A percentile compares a stretch with the other conserved stretches of the same genome.
Conservation (phyloP, 2,797 vertebrate species). For the Xenopus petersii region DNA sequence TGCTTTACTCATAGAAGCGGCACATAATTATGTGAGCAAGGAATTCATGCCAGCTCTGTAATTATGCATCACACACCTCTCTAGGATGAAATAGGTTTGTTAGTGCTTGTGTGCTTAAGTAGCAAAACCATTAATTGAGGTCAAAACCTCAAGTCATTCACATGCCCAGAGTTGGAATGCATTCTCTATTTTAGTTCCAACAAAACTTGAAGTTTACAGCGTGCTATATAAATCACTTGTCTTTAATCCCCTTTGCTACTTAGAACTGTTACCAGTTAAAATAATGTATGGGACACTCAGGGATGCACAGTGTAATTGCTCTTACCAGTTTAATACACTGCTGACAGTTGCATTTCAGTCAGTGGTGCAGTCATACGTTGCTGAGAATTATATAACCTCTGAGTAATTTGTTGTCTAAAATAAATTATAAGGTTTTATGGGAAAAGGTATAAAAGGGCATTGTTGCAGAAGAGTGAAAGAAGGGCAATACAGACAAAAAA, state of each 20-base stretch:
- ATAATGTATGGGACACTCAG: neutral
- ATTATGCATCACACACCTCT: slow-evolving; percentile 1
- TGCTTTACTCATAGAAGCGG: neutral
- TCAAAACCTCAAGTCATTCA: neutral
- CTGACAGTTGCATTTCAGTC: neutral
- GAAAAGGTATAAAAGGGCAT: too few species aligned
- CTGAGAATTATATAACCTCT: neutral
- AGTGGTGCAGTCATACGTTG: neutral
- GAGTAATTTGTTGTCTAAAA: too few species aligned
- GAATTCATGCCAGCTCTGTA: neutral
- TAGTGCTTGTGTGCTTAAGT: neutral
- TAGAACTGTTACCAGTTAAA: neutral
- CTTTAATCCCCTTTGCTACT: neutral
- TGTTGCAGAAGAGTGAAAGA: too few species aligned
- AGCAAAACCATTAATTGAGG: slow-evolving; percentile 19
- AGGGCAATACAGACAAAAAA: too few species aligned
- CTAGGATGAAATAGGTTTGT: neutral
- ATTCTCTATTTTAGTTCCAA: neutral
- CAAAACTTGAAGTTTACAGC: neutral
- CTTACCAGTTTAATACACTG: neutral
- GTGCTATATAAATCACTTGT: neutral
- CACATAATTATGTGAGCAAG: neutral
- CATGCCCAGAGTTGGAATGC: neutral
- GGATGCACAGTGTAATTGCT: neutral
- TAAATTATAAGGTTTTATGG: too few species aligned